A percentile compares a stretch with the other conserved stretches of the same genome.
Evolutionary conservation across 2,797 vertebrate species (phyloP).

Genomic region (Pangasius sanitwongsei): DNA sequence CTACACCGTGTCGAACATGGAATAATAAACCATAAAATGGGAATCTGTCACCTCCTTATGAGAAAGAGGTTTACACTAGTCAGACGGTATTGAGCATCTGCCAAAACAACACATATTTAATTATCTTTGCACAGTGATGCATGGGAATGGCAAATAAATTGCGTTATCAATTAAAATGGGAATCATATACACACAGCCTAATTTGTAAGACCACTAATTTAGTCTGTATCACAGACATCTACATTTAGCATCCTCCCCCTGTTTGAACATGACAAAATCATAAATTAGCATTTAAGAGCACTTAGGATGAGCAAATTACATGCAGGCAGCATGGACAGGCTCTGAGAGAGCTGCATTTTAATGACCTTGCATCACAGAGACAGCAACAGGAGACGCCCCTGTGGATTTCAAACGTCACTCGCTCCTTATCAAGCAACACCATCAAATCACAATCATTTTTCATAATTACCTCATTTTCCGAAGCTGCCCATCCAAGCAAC

Average conservation of each 20-base stretch:
- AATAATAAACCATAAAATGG: not conserved
- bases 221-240: not conserved
- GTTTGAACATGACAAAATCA: slow-evolving; percentile 1
- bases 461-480: not conserved
- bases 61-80: slow-evolving; percentile 21
- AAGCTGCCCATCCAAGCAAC: not conserved
- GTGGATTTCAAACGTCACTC: slow-evolving; percentile 7
- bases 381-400: slow-evolving; percentile 42
- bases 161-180: slow-evolving; percentile 23
- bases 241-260: not conserved
- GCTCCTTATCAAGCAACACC: slow-evolving; percentile 8
- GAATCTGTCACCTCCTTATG: not conserved
- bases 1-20: not conserved
- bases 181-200: slow-evolving; percentile 5
- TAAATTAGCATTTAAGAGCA: slow-evolving; percentile 47
- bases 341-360: slow-evolving; percentile 48
- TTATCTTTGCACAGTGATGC: slow-evolving; percentile 45
- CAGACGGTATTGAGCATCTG: slow-evolving; percentile 19
- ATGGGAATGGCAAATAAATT: slow-evolving; percentile 9
- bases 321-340: slow-evolving; percentile 50
- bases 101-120: slow-evolving; percentile 24
- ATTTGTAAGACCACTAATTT: slow-evolving; percentile 28
- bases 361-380: slow-evolving; percentile 46
- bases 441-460: not conserved
- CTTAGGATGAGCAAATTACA: slow-evolving; percentile 24